Base-by-base conservation (phyloP, 2,797 vertebrate genomes). In the Gymnoscopelus microlampas region DNA sequence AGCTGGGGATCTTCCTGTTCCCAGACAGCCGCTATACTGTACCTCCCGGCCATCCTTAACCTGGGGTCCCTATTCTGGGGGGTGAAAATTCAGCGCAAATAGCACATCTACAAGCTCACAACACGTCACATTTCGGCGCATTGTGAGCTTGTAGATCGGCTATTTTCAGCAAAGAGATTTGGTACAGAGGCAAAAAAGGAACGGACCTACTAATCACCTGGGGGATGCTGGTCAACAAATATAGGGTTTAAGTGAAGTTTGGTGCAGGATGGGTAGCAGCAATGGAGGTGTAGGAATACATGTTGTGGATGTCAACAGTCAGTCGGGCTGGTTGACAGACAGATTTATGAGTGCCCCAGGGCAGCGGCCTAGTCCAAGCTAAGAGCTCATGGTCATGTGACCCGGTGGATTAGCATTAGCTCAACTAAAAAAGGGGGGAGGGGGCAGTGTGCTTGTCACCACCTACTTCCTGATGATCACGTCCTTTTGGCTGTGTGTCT, bases 381-480 rank as follows among this genome's bases (percentile, higher is more conserved):
- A 75, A 88, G 76, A 87, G 87, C 89, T 87, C 81, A 75, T 23
- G 79, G 81, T 89, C 90, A 92, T 79, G 67, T 92, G 90, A 91
- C 86, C 86, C 39, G 61, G 70, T 75, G 89, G 90, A 92, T 92
- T 92, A 92, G 81, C 73, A 57, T 85, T 84, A 82, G 84, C 73
- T 85, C 84, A 89, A 89, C 86, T 84, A 85, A 89, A 84, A 83
- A 85, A 71, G 82, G 90, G 76, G 78, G 85, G 88, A 77, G 19
- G 14, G 47, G 6, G 60, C 3, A 23, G 76, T 61, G 65, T 80
- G 73, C 66, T 70, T 82, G 68, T 84, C 85, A 78, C 75, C 85
- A 80, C 89, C 87, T 66, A 79, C 86, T 91, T 91, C 86, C 87
- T 88, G 83, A 90, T 88, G 83, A 90, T 87, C 78, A 83, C 85